Base-by-base conservation (phyloP, 2,797 vertebrate species). In the Emys orbicularis region DNA sequence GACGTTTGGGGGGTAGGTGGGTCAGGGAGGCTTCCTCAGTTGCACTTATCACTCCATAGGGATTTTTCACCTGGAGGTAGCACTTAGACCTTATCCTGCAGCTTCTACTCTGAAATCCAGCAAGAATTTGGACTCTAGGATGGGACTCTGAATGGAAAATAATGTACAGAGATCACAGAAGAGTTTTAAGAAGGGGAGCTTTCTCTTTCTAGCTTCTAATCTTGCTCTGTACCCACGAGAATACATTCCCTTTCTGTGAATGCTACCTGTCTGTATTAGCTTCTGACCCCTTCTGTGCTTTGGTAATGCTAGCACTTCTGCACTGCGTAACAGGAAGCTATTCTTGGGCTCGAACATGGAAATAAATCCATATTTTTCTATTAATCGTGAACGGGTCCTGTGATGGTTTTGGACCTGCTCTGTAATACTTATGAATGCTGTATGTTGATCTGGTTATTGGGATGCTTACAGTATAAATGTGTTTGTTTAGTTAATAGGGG, bases 111-210 rank as follows among this genome's bases (percentile, higher is more conserved):
- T n/a, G 31, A 74, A 34, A 84, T 18, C 12, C 7, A 5, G 1
- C 8, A 3, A 49, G 74, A 77, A 31, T 77, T 77, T 49, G 27
- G 44, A 31, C 44, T 4, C 8, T 31, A 47, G 27, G 41, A 12
- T 12, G 27, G 27, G 74, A 77, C 7, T 77, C 25, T 49, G 27
- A 77, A 49, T 49, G 25, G 74, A 47, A 77, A 49, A 27, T 27
- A 49, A 31, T 31, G 47, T 31, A 4, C 1, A 1, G 18, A 13
- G 10, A 23, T 81, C 54, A 11, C 11, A 61, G 0, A 72, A 21
- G 11, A 41, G 12, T 11, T 79, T 95, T 89, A 41, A 76, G 52
- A 72, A 76, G 12, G 15, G 11, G 3, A 5, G 81, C 94, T 89
- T 21, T 6, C 13, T 16, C 3, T 29, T 83, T 56, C 37, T 83